Evolutionary conservation across 2,113 vertebrate species (phyloP).

Genomic region (Neolamprologus sp.): DNA sequence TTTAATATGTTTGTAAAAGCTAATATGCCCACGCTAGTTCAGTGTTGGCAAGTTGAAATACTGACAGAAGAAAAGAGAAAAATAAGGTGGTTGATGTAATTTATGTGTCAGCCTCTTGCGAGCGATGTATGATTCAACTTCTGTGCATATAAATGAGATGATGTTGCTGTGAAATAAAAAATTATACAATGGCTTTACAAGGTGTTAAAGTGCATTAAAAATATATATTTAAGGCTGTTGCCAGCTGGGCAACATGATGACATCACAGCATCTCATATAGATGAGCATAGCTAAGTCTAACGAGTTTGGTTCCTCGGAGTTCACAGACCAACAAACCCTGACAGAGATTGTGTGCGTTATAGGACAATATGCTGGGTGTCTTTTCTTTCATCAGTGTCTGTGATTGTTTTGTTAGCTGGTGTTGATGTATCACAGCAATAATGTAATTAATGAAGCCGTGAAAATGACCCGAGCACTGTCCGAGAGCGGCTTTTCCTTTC

Average conservation of each 20-base stretch:
- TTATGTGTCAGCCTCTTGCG: neutral
- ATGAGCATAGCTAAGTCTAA: neutral
- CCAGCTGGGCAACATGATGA: neutral
- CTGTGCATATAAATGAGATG: neutral
- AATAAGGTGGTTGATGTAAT: neutral
- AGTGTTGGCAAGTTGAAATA: neutral
- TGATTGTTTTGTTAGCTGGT: neutral
- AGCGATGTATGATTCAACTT: neutral
- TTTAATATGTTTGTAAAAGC: neutral
- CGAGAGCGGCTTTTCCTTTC: neutral
- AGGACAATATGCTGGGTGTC: no score
- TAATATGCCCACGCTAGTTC: neutral
- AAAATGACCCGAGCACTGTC: neutral
- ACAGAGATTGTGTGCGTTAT: neutral
- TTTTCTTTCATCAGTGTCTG: neutral
- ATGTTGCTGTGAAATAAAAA: neutral
- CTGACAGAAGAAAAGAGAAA: neutral
- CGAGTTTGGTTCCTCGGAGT: neutral
- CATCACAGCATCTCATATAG: neutral
- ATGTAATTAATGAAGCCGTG: neutral
- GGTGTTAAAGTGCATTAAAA: neutral
- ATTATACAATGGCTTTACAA: accelerated
- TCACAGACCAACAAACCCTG: neutral
- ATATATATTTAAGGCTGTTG: neutral
- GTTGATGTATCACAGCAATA: neutral